Base-by-base conservation (phyloP, 2,888 invertebrate genomes). In the Atherix ibis region DNA sequence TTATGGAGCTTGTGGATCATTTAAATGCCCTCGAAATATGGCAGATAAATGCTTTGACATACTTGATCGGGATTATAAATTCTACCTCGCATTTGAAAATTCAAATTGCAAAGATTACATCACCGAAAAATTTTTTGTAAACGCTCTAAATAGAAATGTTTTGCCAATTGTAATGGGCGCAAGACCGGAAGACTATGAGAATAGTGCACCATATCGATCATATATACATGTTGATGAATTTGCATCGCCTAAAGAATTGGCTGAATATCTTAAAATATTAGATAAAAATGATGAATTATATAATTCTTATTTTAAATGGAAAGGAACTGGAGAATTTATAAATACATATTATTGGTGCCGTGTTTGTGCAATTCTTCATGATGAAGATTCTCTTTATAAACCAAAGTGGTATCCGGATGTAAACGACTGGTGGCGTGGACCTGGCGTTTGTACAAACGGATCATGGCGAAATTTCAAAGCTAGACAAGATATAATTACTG, bases 171-270 rank as follows among this genome's bases (percentile, higher is more conserved):
- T 91, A 38, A 92, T 95, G 92, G 94, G 95, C 2, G 94, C 88
- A 1, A 75, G 84, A 29, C 85, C 87, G 2, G 78, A 82, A 38
- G 94, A 95, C 56, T 95, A 95, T 60, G 79, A 77, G 40, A 72
- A 80, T 29, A 75, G 77, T 44, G 84, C 94, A 3, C 95, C 95
- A 0, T 76, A 81, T 53, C 77, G 84, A 47, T 91, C 89, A 4
- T 95, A 83, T 64, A 82, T 95, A 39, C 94, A 95, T 62, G 89
- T 95, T 15, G 94, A 95, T 54, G 92, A 95, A 58, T 95, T 94
- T 56, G 74, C 76, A 18, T 77, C 81, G 15, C 81, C 94, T 1
- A 76, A 78, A 49, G 81, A 85, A 46, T 66, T 95, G 41, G 94
- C 94, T 24, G 73, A 75, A 18, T 94, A 92, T 62, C 67, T 95